A percentile compares a stretch with the other conserved stretches of the same genome.
Conservation (phyloP, 2,888 invertebrate genomes). For the Cryptocephalus moraei region DNA sequence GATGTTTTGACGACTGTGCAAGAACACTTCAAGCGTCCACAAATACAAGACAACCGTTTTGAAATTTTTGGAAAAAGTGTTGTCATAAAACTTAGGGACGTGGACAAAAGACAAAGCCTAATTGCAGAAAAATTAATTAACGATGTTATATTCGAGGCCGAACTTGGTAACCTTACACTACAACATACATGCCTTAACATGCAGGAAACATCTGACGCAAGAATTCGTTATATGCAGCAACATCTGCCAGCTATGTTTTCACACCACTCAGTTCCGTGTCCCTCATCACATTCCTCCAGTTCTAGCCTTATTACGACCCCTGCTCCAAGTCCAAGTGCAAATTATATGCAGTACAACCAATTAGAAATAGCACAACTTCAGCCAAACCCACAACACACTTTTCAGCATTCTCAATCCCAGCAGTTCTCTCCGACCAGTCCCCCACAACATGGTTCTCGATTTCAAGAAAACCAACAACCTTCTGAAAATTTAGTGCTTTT, state of each 20-base stretch:
- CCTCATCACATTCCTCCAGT: slow-evolving; percentile 3
- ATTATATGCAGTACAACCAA: slow-evolving; percentile 4
- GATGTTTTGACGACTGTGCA: slow-evolving; percentile 3
- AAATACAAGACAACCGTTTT: background rate
- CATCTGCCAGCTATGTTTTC: background rate
- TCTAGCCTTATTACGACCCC: slow-evolving; percentile 2
- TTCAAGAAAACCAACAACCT: slow-evolving; percentile 4
- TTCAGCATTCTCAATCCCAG: slow-evolving; percentile 1
- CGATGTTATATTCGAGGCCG: background rate
- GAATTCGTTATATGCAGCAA: slow-evolving; percentile 1
- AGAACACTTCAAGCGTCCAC: slow-evolving; percentile 3
- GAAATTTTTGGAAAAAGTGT: slow-evolving; percentile 2
- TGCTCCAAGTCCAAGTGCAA: slow-evolving; percentile 3
- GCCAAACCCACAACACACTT: slow-evolving; percentile 1
- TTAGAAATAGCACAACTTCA: slow-evolving; percentile 1
- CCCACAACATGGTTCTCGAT: slow-evolving; percentile 1
- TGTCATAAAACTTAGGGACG: background rate
- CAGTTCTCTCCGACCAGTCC: slow-evolving; percentile 1
- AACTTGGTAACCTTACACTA: background rate
- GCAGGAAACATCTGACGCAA: slow-evolving; percentile 1
- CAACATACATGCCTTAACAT: slow-evolving; percentile 1
- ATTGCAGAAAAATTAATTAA: slow-evolving; percentile 2
- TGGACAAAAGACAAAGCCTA: background rate
- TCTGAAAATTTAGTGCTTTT: slow-evolving; percentile 3
- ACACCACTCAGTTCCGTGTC: background rate